Percentiles rank a stretch among this genome's conserved stretches.
These are phyloP conservation scores for Laterallus jamaicensis DNA, from an alignment of 2,113 vertebrate genomes.

Conservation along the genomic window DNA sequence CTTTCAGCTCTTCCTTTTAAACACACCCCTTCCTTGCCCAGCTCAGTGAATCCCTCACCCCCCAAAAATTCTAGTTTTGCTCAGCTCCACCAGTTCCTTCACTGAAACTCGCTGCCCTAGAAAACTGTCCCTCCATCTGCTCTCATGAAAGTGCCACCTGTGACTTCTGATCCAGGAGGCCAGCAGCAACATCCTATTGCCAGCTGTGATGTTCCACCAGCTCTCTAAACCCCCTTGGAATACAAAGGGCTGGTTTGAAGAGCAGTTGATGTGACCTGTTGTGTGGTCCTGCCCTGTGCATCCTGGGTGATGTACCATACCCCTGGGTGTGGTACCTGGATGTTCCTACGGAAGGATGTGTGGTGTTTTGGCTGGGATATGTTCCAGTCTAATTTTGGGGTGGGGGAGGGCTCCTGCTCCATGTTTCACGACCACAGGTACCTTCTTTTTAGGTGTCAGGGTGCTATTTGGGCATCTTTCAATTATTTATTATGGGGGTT, in stretches of 20 bases:
- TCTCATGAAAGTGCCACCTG: background rate
- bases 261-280: too few species aligned
- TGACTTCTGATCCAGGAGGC: background rate
- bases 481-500: background rate
- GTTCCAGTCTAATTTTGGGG: background rate
- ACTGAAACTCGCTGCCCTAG: background rate
- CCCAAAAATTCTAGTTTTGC: background rate
- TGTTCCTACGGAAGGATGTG: background rate
- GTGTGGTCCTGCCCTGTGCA: rapidly evolving
- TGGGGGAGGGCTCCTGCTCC: background rate
- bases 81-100: background rate
- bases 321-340: background rate
- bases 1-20: background rate
- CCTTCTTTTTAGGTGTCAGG: background rate
- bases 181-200: background rate
- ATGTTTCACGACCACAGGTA: background rate
- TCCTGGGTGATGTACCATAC: rapidly evolving
- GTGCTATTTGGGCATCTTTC: background rate
- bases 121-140: background rate
- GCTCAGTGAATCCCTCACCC: background rate
- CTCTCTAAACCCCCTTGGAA: background rate
- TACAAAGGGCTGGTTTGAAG: background rate
- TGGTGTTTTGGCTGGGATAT: background rate
- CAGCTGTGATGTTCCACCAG: background rate
- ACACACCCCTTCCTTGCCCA: too few species aligned